phyloP scores from a whole-genome alignment of 2,797 vertebrate genomes.

The Moxostoma hubbsi region DNA sequence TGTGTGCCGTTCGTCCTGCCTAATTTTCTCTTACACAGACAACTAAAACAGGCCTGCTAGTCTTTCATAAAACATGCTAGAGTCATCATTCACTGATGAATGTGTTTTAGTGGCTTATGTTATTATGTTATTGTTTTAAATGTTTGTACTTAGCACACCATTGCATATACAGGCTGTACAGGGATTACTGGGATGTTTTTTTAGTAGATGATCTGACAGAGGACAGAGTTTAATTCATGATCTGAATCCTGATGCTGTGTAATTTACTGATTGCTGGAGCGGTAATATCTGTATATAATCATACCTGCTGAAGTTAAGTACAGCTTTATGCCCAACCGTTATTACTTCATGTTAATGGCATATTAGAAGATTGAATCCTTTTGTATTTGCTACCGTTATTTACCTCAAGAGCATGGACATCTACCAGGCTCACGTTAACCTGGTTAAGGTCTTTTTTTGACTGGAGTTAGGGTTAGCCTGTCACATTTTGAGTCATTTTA shows the following conservation, averaged over 20 bases:
- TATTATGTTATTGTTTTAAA: no score
- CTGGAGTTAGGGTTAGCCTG: background rate
- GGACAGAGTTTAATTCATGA: constrained; percentile 52
- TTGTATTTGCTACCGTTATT: constrained; percentile 10
- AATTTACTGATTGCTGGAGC: no score
- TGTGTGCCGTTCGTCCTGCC: constrained; percentile 21
- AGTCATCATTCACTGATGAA: background rate
- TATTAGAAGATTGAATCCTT: no score
- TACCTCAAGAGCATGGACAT: constrained; percentile 6
- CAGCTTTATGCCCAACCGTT: no score
- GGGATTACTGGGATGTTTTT: constrained; percentile 50
- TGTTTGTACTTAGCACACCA: no score
- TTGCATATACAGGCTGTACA: background rate
- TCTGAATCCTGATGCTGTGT: constrained; percentile 42
- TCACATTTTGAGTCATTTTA: background rate
- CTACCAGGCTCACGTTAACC: background rate
- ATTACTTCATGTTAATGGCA: no score
- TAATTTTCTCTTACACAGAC: constrained; percentile 20
- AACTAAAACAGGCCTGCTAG: constrained; percentile 10
- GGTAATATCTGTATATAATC: no score
- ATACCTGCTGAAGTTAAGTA: no score
- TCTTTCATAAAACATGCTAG: constrained; percentile 20
- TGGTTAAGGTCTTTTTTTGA: background rate
- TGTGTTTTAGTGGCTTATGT: background rate
- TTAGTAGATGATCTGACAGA: constrained; percentile 48